Evolutionary conservation across 2,113 vertebrate genomes (phyloP), one percentile per base, ranked within the genome.

Genomic region (Muscicapa adusta): DNA sequence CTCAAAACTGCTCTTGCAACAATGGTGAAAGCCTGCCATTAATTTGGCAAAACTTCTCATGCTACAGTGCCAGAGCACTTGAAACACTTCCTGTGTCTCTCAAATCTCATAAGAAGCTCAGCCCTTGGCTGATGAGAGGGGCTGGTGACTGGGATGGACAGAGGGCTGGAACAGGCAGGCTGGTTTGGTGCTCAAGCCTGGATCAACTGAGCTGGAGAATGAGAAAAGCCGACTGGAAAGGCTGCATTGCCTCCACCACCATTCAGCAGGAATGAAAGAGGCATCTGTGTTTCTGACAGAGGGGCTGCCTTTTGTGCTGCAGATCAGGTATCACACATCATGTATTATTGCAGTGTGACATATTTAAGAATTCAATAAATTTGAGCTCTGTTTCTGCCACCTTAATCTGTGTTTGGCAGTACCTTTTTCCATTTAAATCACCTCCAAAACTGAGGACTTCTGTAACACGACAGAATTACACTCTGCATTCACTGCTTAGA

Each of bases 291-390:
- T 81, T 45, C 73, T 61, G 65, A 74, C 51, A 86, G 43, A 84
- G 60, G 63, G 53, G 57, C 48, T 2, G 3, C 70, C 66, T 68
- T 77, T 61, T 79, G 74, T 70, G 75, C 94, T 77, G 82, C 76
- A 83, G 84, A 42, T 86, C 84, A 78, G 18, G 29, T 61, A 61
- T 45, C 74, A 56, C 50, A 42, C 28, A 25, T 31, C 17, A 48
- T 10, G 22, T 54, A 65, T 26, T 75, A 57, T 65, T 57, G 15
- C 2, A 60, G 2, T 53, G 57, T 40, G 76, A 72, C 76, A 54
- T 45, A 84, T 75, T 87, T 60, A 91, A 88, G 54, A 85, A 79
- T 73, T 93, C 74, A 56, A 19, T 91, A 91, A 58, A 90, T 77
- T 9, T 67, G 60, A 89, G 79, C 62, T 79, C 62, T 57, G 51